phyloP scores from a whole-genome alignment of 2,888 invertebrate species.

The Halictus ligatus region DNA sequence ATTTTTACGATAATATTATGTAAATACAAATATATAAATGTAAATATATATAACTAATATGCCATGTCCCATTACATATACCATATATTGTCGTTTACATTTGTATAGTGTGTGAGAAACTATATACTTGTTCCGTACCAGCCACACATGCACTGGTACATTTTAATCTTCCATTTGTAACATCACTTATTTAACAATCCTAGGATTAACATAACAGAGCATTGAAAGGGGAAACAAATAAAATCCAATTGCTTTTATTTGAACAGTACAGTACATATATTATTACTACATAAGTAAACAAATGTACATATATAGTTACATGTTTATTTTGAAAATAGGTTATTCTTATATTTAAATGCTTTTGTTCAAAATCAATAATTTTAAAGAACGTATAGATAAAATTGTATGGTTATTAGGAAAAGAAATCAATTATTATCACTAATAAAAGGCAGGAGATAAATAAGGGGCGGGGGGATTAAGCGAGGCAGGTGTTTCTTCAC shows the following conservation, averaged over 20 bases:
- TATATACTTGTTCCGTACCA: neutral
- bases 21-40: constrained; percentile 3
- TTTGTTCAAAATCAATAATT: constrained; percentile 40
- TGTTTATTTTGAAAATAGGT: no score
- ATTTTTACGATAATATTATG: constrained; percentile 41
- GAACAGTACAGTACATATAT: neutral
- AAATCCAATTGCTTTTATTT: neutral
- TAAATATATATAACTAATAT: constrained; percentile 4
- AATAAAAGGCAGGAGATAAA: constrained; percentile 63
- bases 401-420: constrained; percentile 76
- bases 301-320: neutral
- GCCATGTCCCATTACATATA: neutral
- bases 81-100: neutral
- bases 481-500: constrained; percentile 77
- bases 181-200: neutral
- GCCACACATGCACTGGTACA: neutral
- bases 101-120: neutral
- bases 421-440: constrained; percentile 66
- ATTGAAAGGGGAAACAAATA: neutral
- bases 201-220: neutral
- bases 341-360: constrained; percentile 26
- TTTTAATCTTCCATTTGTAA: neutral
- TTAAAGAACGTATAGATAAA: constrained; percentile 51
- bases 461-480: constrained; percentile 70
- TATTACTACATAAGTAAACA: neutral